phyloP scores from a whole-genome alignment of 2,888 invertebrate species.

The Pediacus dermestoides region DNA sequence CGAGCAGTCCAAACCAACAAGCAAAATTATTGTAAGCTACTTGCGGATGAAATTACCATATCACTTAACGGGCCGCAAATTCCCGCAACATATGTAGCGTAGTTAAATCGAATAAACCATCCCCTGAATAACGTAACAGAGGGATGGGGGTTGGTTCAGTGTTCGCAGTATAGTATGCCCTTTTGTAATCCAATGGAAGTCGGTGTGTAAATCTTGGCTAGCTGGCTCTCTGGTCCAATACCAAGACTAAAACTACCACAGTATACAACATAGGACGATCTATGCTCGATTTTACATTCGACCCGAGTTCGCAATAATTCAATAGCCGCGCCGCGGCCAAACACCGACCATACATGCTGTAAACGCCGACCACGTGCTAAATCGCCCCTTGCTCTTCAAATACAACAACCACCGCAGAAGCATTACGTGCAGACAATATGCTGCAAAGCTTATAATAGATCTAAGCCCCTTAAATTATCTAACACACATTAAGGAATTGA shows the following conservation, averaged over 20 bases:
- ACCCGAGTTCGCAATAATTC: constrained; percentile 32
- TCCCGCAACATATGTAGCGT: constrained; percentile 10
- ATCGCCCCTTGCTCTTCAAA: constrained; percentile 8
- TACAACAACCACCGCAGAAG: no score
- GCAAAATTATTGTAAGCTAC: no score
- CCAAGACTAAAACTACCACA: neutral
- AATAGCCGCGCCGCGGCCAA: constrained; percentile 19
- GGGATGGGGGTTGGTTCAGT: constrained; percentile 1
- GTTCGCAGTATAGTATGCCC: neutral
- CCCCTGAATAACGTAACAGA: constrained; percentile 4
- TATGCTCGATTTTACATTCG: constrained; percentile 19
- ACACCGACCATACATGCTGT: constrained; percentile 3
- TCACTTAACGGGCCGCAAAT: no score
- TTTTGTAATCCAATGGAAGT: constrained; percentile 6
- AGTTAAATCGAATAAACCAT: constrained; percentile 5
- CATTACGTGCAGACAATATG: no score
- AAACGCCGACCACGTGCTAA: constrained; percentile 8
- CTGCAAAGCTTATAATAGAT: no score
- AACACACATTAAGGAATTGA: no score
- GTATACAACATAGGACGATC: no score
- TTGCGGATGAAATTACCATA: no score
- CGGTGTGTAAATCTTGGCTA: constrained; percentile 11
- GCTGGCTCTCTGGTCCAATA: constrained; percentile 7
- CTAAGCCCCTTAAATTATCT: no score
- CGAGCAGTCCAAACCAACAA: no score